Base-by-base conservation (phyloP, 2,113 vertebrate species). In the Cheirogaleus medius region DNA sequence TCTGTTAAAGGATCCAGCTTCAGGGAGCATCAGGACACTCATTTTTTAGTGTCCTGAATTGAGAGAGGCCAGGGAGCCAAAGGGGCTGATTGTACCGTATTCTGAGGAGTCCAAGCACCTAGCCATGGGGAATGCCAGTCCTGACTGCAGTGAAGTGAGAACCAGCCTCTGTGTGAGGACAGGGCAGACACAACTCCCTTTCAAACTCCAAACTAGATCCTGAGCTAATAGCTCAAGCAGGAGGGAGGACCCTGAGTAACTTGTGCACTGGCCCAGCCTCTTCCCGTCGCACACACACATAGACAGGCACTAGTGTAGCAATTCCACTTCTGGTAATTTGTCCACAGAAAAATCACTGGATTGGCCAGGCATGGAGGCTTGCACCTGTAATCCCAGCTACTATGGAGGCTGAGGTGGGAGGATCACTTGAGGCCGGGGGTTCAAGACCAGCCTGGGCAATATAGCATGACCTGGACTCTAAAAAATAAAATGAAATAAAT, bases 91-190 rank as follows among this genome's bases (percentile, higher is more conserved):
- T 37, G 27, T 20, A 23, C 10, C 64, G 3, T 44, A 4, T 37
- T 44, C 56, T 0, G 0, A 90, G 56, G 44, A 64, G 10, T 49
- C 84, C 17, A 27, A 11, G n/a, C 29, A 0, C 34, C 8, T 18
- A 29, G 44, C 58, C 17, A 0, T 21, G 20, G 12, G 25, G 47
- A 21, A 6, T 1, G 0, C 27, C 23, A 27, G 6, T 42, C 42
- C 15, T 4, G 32, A 56, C 1, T 39, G 11, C 58, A 7, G 1
- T 12, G 34, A 23, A 20, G 56, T 42, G 34, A 32, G n/a, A 11
- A 23, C 9, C 21, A 74, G 74, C 5, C 56, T 80, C 29, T 17
- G n/a, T 5, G 3, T 44, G 73, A 73, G n/a, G 25, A 42, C 68
- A 34, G n/a, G 39, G 42, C 29, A 76, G 20, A 37, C 15, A 69